Percentiles rank a stretch among this genome's conserved stretches.
phyloP scores from a whole-genome alignment of 2,888 invertebrate species.

The Barypeithes pellucidus region DNA sequence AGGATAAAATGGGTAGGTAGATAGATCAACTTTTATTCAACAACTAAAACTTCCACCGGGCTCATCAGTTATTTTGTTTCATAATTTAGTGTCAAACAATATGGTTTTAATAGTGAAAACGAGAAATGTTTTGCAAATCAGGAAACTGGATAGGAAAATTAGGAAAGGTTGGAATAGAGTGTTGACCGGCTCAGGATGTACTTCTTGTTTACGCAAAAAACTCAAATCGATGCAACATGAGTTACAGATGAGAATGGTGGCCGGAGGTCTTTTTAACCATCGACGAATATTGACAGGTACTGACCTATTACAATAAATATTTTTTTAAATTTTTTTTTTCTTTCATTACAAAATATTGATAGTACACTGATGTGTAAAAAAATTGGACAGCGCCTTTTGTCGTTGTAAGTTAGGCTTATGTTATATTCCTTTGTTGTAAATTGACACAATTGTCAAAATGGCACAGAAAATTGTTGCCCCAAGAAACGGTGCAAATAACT shows the following conservation, averaged over 20 bases:
- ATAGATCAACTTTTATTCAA: neutral
- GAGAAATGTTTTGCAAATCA: neutral
- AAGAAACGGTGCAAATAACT: too few relatives aligned
- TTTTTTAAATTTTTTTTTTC: too few relatives aligned
- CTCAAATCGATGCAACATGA: conserved; percentile 1
- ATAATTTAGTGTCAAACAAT: neutral
- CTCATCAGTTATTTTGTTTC: neutral
- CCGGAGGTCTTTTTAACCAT: neutral
- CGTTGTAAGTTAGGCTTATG: too few relatives aligned
- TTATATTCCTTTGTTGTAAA: too few relatives aligned
- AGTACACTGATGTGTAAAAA: too few relatives aligned
- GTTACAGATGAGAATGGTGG: neutral
- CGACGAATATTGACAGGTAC: conserved; percentile 1
- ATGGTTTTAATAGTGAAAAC: neutral
- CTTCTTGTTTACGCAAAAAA: neutral
- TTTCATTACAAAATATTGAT: too few relatives aligned
- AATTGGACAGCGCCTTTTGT: too few relatives aligned
- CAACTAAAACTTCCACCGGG: neutral
- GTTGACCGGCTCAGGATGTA: neutral
- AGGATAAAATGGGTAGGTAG: neutral
- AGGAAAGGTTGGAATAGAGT: neutral
- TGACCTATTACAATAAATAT: too few relatives aligned
- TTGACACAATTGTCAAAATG: too few relatives aligned
- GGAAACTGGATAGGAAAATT: neutral
- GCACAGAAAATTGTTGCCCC: too few relatives aligned